Evolutionary conservation across 2,113 vertebrate species (phyloP).

Genomic region (Solea solea): DNA sequence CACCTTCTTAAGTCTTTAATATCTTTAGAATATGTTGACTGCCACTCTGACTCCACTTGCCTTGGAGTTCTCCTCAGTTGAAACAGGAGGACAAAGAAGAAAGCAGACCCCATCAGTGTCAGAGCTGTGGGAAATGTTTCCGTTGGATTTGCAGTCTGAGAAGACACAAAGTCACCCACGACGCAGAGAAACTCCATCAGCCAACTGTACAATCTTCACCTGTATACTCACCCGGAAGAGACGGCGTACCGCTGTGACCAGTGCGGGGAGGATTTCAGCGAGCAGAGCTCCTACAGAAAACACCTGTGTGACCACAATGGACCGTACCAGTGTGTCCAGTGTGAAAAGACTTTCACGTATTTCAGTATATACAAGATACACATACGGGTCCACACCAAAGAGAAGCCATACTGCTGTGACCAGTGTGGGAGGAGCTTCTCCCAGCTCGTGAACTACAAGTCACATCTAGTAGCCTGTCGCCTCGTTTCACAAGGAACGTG

Average conservation of each 20-base stretch:
- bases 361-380: slow-evolving; percentile 54
- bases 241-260: slow-evolving; percentile 13
- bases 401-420: slow-evolving; percentile 53
- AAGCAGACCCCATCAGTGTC: slow-evolving; percentile 38
- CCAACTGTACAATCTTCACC: slow-evolving; percentile 17
- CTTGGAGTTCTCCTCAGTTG: slow-evolving; percentile 4
- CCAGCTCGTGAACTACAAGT: slow-evolving; percentile 17
- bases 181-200: slow-evolving; percentile 5
- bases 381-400: slow-evolving; percentile 49
- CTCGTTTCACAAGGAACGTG: too few relatives aligned
- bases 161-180: slow-evolving; percentile 39
- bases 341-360: slow-evolving; percentile 47
- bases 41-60: slow-evolving; percentile 4
- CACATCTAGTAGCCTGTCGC: neutral
- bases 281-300: slow-evolving; percentile 25
- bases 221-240: slow-evolving; percentile 33
- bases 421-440: slow-evolving; percentile 21
- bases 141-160: slow-evolving; percentile 37
- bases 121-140: slow-evolving; percentile 35
- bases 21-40: neutral
- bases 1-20: too few relatives aligned
- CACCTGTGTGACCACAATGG: slow-evolving; percentile 29
- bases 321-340: slow-evolving; percentile 47
- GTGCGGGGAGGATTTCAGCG: slow-evolving; percentile 38
- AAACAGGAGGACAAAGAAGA: neutral